Evolutionary conservation across 2,888 invertebrate genomes (phyloP).

Genomic region (Nomada fucata): DNA sequence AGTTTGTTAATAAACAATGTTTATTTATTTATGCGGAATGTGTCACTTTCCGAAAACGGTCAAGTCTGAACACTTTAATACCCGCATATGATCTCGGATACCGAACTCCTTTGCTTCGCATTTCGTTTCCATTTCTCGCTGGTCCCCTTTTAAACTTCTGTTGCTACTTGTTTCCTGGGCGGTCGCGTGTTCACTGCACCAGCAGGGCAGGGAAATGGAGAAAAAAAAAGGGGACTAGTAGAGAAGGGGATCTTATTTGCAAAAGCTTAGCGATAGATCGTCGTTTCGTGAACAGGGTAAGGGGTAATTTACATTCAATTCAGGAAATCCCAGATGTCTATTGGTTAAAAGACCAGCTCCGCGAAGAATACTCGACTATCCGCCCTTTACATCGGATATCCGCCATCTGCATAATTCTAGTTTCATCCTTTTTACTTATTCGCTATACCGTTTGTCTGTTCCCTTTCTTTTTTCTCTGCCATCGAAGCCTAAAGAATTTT

Average conservation of each 20-base stretch:
- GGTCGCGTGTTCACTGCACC: background rate
- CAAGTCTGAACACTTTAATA: background rate
- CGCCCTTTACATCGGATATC: constrained; percentile 71
- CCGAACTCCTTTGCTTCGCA: background rate
- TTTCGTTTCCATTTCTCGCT: background rate
- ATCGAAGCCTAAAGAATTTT: constrained; percentile 28
- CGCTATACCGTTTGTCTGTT: constrained; percentile 12
- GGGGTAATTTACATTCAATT: constrained; percentile 81
- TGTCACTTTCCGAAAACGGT: too few species aligned
- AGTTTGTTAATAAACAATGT: too few species aligned
- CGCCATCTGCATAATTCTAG: constrained; percentile 78
- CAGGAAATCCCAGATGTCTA: constrained; percentile 79
- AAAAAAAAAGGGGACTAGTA: constrained; percentile 9
- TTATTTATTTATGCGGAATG: too few species aligned
- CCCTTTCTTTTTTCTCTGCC: background rate
- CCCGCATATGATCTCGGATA: background rate
- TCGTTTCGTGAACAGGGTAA: constrained; percentile 72
- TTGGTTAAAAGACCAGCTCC: constrained; percentile 72
- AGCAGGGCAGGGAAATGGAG: constrained; percentile 8
- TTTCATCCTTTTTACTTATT: constrained; percentile 61
- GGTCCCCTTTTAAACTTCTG: background rate
- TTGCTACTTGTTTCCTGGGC: constrained; percentile 3
- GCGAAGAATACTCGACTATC: constrained; percentile 75
- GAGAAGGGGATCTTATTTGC: constrained; percentile 70
- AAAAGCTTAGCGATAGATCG: constrained; percentile 77